Conservation (phyloP, 2,888 invertebrate genomes). For the Onthophagus sagittarius region DNA sequence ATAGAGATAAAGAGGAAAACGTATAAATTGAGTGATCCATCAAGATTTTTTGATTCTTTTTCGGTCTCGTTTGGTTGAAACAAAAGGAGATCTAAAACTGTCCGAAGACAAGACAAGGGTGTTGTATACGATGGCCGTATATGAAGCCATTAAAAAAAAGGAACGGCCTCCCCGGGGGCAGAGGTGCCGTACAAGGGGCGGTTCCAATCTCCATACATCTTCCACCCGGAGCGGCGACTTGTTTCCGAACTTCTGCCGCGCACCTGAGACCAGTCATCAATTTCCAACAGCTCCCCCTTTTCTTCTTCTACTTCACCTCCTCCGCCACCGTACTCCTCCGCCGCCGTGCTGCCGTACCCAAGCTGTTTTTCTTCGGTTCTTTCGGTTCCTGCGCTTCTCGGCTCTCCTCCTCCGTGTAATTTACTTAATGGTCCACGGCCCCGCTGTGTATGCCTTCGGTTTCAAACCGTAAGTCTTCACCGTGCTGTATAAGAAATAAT, state of each 20-base stretch:
- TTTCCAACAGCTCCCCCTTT: slow-evolving; percentile 40
- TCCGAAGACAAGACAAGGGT: slow-evolving; percentile 32
- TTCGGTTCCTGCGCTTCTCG: slow-evolving; percentile 42
- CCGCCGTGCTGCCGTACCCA: too few relatives aligned
- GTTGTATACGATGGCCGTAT: slow-evolving; percentile 10
- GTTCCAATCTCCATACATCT: slow-evolving; percentile 30
- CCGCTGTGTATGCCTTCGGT: slow-evolving; percentile 40
- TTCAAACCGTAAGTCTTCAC: slow-evolving; percentile 45
- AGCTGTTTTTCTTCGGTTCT: slow-evolving; percentile 29
- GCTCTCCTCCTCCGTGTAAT: slow-evolving; percentile 39
- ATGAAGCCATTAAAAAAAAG: slow-evolving; percentile 26
- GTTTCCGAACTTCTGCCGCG: slow-evolving; percentile 32
- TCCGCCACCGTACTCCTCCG: too few relatives aligned
- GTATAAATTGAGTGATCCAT: not conserved
- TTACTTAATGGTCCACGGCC: slow-evolving; percentile 48
- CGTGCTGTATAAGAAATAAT: slow-evolving; percentile 49
- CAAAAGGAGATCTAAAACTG: slow-evolving; percentile 16
- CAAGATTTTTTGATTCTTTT: not conserved
- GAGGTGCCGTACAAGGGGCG: not conserved
- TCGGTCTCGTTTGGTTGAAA: not conserved
- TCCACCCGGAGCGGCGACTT: slow-evolving; percentile 24
- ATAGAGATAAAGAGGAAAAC: not conserved
- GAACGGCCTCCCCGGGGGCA: not conserved
- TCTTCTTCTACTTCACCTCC: slow-evolving; percentile 25
- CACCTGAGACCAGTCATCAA: slow-evolving; percentile 48